A percentile compares a stretch with the other conserved stretches of the same genome.
phyloP scores from a whole-genome alignment of 2,113 vertebrate species.

The Setophaga coronata region DNA sequence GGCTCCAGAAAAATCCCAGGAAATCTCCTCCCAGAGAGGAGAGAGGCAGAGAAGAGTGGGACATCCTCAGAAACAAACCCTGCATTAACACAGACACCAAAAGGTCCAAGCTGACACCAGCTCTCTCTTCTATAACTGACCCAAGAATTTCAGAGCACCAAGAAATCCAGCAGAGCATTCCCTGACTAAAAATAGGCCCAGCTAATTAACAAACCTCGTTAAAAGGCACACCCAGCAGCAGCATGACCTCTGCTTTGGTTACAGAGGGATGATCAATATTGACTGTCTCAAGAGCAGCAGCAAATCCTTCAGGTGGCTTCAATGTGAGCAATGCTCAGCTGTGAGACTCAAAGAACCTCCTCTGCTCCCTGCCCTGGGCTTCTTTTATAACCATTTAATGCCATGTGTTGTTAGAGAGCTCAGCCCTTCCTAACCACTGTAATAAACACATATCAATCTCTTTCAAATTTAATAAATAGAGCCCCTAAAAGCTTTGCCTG shows the following conservation, averaged over 20 bases:
- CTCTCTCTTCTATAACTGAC: background rate
- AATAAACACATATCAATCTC: background rate
- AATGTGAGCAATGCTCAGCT: background rate
- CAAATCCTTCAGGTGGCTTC: background rate
- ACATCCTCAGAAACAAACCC: background rate
- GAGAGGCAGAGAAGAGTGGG: background rate
- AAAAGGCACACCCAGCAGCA: background rate
- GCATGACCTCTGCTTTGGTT: background rate
- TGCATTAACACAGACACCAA: background rate
- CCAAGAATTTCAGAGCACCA: background rate
- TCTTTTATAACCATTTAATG: background rate
- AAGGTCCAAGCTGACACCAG: background rate
- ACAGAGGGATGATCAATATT: background rate
- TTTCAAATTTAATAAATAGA: conserved; percentile 14
- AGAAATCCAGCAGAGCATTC: background rate
- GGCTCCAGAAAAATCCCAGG: background rate
- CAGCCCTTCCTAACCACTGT: background rate
- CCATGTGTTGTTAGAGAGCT: background rate
- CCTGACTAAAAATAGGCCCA: background rate
- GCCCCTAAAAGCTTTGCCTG: background rate
- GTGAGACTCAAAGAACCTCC: background rate
- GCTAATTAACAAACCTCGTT: background rate
- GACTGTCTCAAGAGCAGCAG: background rate
- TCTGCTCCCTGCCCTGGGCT: background rate
- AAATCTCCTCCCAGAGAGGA: background rate